A percentile compares a stretch with the other conserved stretches of the same genome.
Evolutionary conservation across 1,140 invertebrate species (phyloP).

Genomic region (Delia radicum): DNA sequence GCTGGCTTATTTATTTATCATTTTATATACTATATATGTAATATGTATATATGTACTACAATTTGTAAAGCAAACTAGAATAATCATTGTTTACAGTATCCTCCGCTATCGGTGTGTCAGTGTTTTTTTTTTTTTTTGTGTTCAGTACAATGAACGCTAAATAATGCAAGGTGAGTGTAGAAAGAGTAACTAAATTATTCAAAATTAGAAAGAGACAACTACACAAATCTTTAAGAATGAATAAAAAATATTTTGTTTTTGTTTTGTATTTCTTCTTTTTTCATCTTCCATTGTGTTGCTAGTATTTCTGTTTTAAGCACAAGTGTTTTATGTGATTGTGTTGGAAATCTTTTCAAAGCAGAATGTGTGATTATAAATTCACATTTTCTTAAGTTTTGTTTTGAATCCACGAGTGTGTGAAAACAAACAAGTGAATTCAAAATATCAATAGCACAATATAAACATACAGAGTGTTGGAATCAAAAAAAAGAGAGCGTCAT

Average conservation of each 20-base stretch:
- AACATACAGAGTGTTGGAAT: not conserved
- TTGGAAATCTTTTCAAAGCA: not conserved
- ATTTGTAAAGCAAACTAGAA: not conserved
- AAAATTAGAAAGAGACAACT: not conserved
- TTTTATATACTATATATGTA: not conserved
- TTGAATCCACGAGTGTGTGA: not conserved
- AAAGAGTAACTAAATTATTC: not conserved
- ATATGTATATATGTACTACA: not conserved
- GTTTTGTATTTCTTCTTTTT: not conserved
- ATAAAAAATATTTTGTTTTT: not conserved
- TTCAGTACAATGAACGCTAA: constrained; percentile 27
- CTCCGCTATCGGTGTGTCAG: not conserved
- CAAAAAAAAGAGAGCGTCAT: not conserved
- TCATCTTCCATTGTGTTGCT: not conserved
- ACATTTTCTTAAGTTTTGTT: constrained; percentile 17
- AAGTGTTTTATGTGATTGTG: not conserved
- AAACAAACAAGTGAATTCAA: constrained; percentile 18
- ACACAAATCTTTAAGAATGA: not conserved
- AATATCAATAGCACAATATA: not conserved
- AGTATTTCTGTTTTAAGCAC: not conserved
- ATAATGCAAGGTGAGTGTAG: constrained; percentile 14
- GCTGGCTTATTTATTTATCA: not conserved
- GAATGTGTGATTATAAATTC: constrained; percentile 9
- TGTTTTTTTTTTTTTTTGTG: not conserved
- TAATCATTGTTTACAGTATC: not conserved